phyloP scores from a whole-genome alignment of 2,888 invertebrate species.

The Protodeltote pygarga region DNA sequence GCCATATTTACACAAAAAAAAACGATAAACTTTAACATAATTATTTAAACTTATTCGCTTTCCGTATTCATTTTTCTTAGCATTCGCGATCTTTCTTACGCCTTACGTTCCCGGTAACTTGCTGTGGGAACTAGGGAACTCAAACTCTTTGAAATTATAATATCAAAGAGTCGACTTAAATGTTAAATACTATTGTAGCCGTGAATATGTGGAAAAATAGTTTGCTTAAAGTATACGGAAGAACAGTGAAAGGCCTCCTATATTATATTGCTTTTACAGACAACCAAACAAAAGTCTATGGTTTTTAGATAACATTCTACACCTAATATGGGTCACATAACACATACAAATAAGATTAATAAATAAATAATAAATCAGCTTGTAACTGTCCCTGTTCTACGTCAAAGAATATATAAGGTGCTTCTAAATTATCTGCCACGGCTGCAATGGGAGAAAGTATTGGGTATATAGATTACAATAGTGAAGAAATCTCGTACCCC shows the following conservation, averaged over 20 bases:
- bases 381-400: too few species aligned
- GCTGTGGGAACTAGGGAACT: constrained; percentile 30
- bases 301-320: too few species aligned
- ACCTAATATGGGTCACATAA: too few species aligned
- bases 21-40: constrained; percentile 34
- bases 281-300: too few species aligned
- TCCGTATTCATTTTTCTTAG: constrained; percentile 32
- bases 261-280: neutral
- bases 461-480: too few species aligned
- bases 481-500: too few species aligned
- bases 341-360: too few species aligned
- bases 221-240: neutral
- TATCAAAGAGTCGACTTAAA: constrained; percentile 45
- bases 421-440: too few species aligned
- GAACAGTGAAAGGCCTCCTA: too few species aligned
- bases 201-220: constrained; percentile 7
- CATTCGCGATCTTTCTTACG: constrained; percentile 39
- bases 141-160: constrained; percentile 50
- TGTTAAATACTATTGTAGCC: constrained; percentile 13
- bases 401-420: too few species aligned
- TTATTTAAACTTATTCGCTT: constrained; percentile 40
- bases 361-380: too few species aligned
- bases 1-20: constrained; percentile 19
- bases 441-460: too few species aligned
- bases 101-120: constrained; percentile 21